These are phyloP conservation scores for Glareola pratincola DNA, from an alignment of 2,113 vertebrate genomes.

Conservation along the genomic window DNA sequence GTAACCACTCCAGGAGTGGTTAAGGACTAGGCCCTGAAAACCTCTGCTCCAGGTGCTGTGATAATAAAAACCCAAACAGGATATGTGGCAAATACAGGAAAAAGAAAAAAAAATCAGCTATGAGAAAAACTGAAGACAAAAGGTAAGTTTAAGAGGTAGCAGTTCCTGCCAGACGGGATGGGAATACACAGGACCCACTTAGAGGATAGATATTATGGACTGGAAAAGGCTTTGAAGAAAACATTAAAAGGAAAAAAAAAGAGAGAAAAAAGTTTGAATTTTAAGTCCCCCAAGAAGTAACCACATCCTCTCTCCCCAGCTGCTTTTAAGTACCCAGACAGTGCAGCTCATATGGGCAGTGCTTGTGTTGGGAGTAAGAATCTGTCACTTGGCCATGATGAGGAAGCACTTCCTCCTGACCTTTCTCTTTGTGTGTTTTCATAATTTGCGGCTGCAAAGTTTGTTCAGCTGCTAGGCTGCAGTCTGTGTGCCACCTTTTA, in stretches of 20 bases:
- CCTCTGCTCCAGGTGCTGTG: neutral
- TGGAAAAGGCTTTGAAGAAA: constrained; percentile 34
- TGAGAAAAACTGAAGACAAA: neutral
- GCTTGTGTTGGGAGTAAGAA: neutral
- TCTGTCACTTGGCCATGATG: constrained; percentile 3
- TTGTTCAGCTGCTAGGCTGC: constrained; percentile 43
- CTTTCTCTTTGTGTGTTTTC: constrained; percentile 12
- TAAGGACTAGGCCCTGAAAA: neutral
- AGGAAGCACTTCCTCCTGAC: constrained; percentile 52
- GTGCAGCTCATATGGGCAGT: neutral
- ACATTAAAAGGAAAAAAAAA: neutral
- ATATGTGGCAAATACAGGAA: neutral
- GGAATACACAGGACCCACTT: neutral
- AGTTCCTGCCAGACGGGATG: neutral
- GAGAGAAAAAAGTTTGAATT: neutral
- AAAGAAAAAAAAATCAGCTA: neutral
- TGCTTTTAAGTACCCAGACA: neutral
- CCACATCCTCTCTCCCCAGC: constrained; percentile 59
- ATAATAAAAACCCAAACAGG: neutral
- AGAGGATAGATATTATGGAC: neutral
- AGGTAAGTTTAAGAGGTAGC: neutral
- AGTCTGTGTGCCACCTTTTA: neutral
- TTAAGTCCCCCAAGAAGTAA: constrained; percentile 5
- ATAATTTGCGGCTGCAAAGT: constrained; percentile 7
- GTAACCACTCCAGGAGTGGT: neutral